These are phyloP conservation scores for Hypocryptadius cinnamomeus DNA, from an alignment of 2,113 vertebrate species.

Conservation along the genomic window DNA sequence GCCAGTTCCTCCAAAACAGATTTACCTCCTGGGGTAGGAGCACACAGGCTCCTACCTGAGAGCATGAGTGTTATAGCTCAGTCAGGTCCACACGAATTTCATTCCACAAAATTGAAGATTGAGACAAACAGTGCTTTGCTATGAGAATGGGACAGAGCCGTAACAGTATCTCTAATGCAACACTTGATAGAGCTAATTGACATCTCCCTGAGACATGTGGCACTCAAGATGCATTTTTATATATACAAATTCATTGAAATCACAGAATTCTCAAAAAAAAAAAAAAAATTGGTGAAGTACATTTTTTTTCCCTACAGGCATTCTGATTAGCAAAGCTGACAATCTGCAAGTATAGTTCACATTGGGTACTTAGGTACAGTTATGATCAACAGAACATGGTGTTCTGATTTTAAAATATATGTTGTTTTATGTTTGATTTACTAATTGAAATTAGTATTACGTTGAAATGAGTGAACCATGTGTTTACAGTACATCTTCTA, in stretches of 20 bases:
- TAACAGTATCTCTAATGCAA: not conserved
- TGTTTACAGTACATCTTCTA: not conserved
- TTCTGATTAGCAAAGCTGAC: not conserved
- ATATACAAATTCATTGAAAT: not conserved
- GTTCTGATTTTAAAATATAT: not conserved
- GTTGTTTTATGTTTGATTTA: not conserved
- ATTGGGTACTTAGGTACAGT: not conserved
- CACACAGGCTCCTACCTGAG: not conserved
- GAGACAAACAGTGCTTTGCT: not conserved
- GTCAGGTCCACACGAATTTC: not conserved
- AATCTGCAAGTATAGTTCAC: not conserved
- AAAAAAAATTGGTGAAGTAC: not conserved
- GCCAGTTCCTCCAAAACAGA: not conserved
- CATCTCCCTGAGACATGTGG: fast-evolving
- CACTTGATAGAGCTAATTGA: not conserved
- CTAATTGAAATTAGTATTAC: not conserved
- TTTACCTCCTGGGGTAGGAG: not conserved
- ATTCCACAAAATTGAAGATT: not conserved
- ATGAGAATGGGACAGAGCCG: not conserved
- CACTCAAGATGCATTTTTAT: not conserved
- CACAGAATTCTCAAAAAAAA: not conserved
- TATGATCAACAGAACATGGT: not conserved
- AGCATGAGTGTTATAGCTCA: not conserved
- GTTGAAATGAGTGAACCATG: not conserved
- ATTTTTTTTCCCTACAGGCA: not conserved